Percentiles rank a stretch among this genome's conserved stretches.
Evolutionary conservation across 2,113 vertebrate genomes (phyloP).

Genomic region (Neogale vison): DNA sequence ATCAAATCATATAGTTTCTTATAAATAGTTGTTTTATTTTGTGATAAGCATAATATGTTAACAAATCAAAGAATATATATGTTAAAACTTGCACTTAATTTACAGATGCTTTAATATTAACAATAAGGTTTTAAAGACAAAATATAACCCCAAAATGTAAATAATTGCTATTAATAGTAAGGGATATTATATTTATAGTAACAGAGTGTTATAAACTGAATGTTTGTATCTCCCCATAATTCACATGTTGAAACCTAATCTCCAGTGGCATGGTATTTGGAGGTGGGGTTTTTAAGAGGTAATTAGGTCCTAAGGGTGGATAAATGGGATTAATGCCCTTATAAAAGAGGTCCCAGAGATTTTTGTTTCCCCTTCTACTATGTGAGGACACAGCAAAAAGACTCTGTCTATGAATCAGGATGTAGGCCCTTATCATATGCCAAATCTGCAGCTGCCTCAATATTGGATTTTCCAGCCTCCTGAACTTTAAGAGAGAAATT

Average conservation of each 20-base stretch:
- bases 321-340: not conserved
- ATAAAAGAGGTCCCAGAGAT: not conserved
- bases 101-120: not conserved
- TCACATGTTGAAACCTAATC: not conserved
- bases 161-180: not conserved
- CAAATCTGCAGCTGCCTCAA: not conserved
- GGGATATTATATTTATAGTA: not conserved
- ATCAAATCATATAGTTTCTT: not conserved
- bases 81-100: not conserved
- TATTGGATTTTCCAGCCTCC: not conserved
- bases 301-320: not conserved
- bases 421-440: not conserved
- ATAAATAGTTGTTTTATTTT: not conserved
- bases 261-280: not conserved
- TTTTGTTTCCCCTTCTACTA: not conserved
- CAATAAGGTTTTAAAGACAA: not conserved
- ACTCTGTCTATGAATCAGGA: not conserved
- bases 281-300: not conserved
- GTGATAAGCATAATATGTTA: not conserved
- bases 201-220: not conserved
- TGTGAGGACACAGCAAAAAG: not conserved
- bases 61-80: not conserved
- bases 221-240: not conserved
- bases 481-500: not conserved
- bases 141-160: not conserved